phyloP scores from a whole-genome alignment of 2,888 invertebrate species.

The Byasa hedistus region DNA sequence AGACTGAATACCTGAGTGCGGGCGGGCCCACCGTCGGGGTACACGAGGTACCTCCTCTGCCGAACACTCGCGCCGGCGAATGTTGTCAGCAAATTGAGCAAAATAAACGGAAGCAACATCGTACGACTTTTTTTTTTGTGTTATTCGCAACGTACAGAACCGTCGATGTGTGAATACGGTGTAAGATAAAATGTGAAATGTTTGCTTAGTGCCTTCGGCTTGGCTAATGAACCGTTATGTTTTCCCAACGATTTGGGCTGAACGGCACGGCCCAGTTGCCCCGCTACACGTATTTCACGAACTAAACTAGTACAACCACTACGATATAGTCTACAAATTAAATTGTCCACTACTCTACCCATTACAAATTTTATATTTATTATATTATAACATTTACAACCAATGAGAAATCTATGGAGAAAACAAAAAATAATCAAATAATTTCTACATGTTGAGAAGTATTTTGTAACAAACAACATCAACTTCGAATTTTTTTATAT shows the following conservation, averaged over 20 bases:
- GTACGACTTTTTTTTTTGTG: conserved; percentile 31
- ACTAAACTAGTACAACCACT: conserved; percentile 31
- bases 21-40: conserved; percentile 79
- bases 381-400: too few species aligned
- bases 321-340: neutral
- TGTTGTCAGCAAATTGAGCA: conserved; percentile 56
- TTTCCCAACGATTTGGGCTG: conserved; percentile 68
- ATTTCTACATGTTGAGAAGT: too few species aligned
- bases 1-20: conserved; percentile 77
- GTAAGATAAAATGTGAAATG: conserved; percentile 65
- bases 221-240: conserved; percentile 78
- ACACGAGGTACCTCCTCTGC: conserved; percentile 79
- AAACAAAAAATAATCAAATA: too few species aligned
- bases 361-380: too few species aligned
- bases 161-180: conserved; percentile 60
- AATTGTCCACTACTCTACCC: too few species aligned
- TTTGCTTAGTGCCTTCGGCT: conserved; percentile 63
- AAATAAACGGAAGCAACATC: conserved; percentile 58
- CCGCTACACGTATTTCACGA: conserved; percentile 35
- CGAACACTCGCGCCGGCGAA: conserved; percentile 50
- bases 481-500: too few species aligned
- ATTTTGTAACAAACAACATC: too few species aligned
- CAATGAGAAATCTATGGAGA: too few species aligned
- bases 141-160: conserved; percentile 41
- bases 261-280: conserved; percentile 47